phyloP scores from a whole-genome alignment of 53 echinoderm and acorn worm species.

The Henricia sp. region DNA sequence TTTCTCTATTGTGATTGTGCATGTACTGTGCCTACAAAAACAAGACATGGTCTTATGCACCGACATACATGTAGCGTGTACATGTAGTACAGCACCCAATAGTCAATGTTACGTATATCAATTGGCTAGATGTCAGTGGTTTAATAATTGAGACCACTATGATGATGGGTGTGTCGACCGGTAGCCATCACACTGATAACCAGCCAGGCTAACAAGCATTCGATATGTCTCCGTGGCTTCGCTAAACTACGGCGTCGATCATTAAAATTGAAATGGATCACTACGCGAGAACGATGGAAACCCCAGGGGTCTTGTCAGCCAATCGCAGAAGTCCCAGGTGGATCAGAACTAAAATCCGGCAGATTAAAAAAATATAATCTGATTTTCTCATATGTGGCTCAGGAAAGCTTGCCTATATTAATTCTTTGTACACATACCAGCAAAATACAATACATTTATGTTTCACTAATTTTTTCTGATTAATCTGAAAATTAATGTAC shows the following conservation, averaged over 20 bases:
- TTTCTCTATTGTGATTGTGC: conserved; percentile 28
- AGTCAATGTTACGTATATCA: no score
- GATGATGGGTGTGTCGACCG: conserved; percentile 30
- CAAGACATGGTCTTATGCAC: background rate
- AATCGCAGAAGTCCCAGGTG: background rate
- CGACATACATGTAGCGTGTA: no score
- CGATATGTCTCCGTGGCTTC: conserved; percentile 13
- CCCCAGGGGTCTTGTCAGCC: conserved; percentile 3
- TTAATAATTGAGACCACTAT: conserved; percentile 30
- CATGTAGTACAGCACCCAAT: no score
- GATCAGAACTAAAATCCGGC: background rate
- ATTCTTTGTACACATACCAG: no score
- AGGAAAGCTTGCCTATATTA: no score
- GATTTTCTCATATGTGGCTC: no score
- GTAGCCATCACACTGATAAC: background rate
- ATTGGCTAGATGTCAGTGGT: conserved; percentile 19
- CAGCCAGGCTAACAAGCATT: conserved; percentile 9
- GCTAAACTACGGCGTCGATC: background rate
- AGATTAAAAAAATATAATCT: background rate
- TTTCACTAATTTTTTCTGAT: no score
- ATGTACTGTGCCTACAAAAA: conserved; percentile 27
- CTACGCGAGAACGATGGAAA: background rate
- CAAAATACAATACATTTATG: no score
- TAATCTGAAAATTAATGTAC: no score
- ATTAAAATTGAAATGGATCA: conserved; percentile 54